Percentiles rank a stretch among this genome's conserved stretches.
Evolutionary conservation across 2,797 vertebrate species (phyloP).

Genomic region (Amblyopsis hoosieri): DNA sequence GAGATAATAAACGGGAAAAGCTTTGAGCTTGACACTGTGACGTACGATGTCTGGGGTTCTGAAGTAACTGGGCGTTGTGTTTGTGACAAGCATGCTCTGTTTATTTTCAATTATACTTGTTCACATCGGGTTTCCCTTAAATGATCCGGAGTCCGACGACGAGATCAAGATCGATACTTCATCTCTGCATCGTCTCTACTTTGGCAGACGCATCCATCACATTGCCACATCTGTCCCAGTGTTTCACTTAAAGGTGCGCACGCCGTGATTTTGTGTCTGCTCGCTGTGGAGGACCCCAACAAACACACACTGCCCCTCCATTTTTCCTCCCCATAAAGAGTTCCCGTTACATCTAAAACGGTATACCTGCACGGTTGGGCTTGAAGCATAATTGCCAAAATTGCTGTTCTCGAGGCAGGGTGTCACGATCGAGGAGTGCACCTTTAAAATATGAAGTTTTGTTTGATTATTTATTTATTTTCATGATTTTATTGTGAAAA

Average conservation of each 20-base stretch:
- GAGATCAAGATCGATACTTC: constrained; percentile 69
- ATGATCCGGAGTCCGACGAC: constrained; percentile 27
- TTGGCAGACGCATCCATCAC: constrained; percentile 47
- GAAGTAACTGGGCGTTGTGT: constrained; percentile 30
- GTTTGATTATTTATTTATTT: background rate
- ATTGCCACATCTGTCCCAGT: background rate
- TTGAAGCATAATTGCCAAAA: too few species aligned
- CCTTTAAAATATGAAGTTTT: background rate
- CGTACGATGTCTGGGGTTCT: constrained; percentile 17
- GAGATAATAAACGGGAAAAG: too few species aligned
- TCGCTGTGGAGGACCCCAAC: too few species aligned
- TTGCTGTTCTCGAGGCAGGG: too few species aligned
- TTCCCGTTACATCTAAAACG: too few species aligned
- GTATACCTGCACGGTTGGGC: too few species aligned
- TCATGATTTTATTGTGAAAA: too few species aligned
- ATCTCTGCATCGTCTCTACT: constrained; percentile 27
- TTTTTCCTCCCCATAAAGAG: too few species aligned
- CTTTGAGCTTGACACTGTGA: constrained; percentile 11
- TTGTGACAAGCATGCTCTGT: constrained; percentile 46
- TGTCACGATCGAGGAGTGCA: too few species aligned
- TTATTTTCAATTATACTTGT: constrained; percentile 60
- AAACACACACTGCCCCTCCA: too few species aligned
- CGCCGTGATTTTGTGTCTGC: too few species aligned
- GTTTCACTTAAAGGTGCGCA: too few species aligned
- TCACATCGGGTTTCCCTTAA: constrained; percentile 42